Base-by-base conservation (phyloP, 2,888 invertebrate species). In the Macrosoma leucophasiata region DNA sequence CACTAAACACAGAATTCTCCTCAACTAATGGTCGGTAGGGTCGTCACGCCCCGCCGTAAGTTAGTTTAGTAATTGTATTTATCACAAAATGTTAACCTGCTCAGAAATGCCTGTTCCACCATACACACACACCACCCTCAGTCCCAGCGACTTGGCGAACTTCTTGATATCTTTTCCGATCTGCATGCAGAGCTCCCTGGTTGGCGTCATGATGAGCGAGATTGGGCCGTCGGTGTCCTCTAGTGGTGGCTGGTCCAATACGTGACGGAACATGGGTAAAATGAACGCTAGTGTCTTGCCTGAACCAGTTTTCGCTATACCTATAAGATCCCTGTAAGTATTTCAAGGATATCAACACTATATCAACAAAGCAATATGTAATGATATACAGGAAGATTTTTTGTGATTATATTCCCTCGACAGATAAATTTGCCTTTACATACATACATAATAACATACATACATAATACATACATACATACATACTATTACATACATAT, bases 261-360 rank as follows among this genome's bases (percentile, higher is more conserved):
- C 95, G 60, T 99, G 99, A 4, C 88, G 84, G 76, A 99, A 96
- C 97, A 99, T 97, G 0, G 99, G 99, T 37, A 99, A 76, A 37
- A 99, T 89, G 74, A 99, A 99, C 0, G 98, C 99, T 29, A 99
- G 77, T 1, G 99, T 99, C 84, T 99, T 99, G 17, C 99, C 99
- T 62, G 97, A 97, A 24, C 98, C 98, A 0, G 99, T 99, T 82
- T 99, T 99, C 1, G 99, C 99, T 65, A 99, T 99, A 33, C 98
- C 98, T 60, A 99, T 99, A 40, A 99, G 85, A 78, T 99, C 98
- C 36, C 85, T 85, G 58, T 5, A 58, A 63, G 18, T 14, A 13
- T 14, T 10, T 25, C n/a, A 25, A 13, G 31, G n/a, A 11, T 32
- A 8, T 27, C 17, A 17, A 17, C 17, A 7, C 17, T 7, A 7